Base-by-base conservation (phyloP, 2,888 invertebrate species). In the Yponomeuta plumbellus region DNA sequence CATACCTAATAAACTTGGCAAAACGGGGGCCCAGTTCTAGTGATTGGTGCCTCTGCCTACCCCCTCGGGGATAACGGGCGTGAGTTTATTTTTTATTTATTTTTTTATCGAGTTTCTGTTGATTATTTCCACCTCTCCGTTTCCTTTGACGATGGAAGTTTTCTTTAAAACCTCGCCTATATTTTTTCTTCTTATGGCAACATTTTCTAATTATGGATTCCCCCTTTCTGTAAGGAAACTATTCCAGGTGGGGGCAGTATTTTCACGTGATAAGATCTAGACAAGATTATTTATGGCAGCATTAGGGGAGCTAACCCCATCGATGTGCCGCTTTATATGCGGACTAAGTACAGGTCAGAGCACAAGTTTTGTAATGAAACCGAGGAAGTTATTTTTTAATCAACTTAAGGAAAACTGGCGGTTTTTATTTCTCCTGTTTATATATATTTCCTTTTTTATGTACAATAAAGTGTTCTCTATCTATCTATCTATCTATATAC, bases 241-340 rank as follows among this genome's bases (percentile, higher is more conserved):
- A 88, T 86, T 79, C 79, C 82, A 79, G 80, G 80, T 76, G 79
- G 78, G 73, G 79, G 82, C 88, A 65, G 89, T 90, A 89, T 89
- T 88, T 90, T 84, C 86, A 76, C 78, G 70, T 80, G 90, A 90
- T 90, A 89, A 81, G 76, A 91, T 91, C 90, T 85, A 76, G 86
- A 88, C 89, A 84, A 83, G 88, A 89, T 89, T 88, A 90, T 90
- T 90, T 90, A 91, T 89, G 83, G 79, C 77, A 77, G 80, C 83
- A 84, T 86, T 85, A 83, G 85, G 89, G 88, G 87, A 80, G 74
- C 77, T 82, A 84, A 83, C 88, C 86, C 88, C 80, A 86, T 90
- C 88, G 88, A 90, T 88, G 82, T 81, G 83, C 73, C 80, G 78
- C 80, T 86, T 86, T 88, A 85, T 87, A 86, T 81, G 83, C 80